Evolutionary conservation across 2,113 vertebrate species (phyloP), one percentile per base, ranked within the genome.

Genomic region (Argyrosomus japonicus): DNA sequence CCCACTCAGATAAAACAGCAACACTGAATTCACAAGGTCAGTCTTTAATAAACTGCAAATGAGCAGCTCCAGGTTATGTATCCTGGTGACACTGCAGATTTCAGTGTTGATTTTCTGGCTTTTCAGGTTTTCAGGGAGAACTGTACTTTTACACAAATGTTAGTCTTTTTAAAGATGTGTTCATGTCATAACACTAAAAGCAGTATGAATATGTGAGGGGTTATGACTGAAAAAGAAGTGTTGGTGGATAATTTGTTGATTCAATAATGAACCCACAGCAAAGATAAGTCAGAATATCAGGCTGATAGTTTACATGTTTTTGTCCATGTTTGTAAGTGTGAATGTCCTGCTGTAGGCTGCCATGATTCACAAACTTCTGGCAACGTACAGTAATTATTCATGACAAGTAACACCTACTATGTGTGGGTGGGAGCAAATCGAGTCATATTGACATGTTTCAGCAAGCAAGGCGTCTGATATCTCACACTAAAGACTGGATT

Each of bases 371-470:
- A 74, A 83, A 77, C 69, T 85, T 78, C 74, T 89, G 85, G 61
- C 72, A 64, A 70, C 73, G 23, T 60, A 67, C 83, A 76, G 68
- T 58, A 75, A 90, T 87, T 87, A 85, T 89, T 86, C 90, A 85
- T 88, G 78, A 83, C 72, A 85, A 79, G 60, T 90, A 90, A 85
- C 90, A 87, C 79, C 73, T 81, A 76, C 85, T 17, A 2, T 71
- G 84, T 87, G 92, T 90, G 84, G 90, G 92, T 75, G 89, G 77
- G 62, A 89, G 79, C 60, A 63, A 61, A 48, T 6, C 9, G 9
- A 86, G 79, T 90, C 89, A 89, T 36, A 53, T 70, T 85, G 83
- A 88, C 92, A 91, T 90, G 91, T 91, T 87, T 72, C 73, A 75
- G 48, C 93, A 88, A 6, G 91, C 75, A 76, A 71, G 45, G 17